Evolutionary conservation across 92 coral and sea anemone species (phyloP).

Genomic region (Porites divaricata): DNA sequence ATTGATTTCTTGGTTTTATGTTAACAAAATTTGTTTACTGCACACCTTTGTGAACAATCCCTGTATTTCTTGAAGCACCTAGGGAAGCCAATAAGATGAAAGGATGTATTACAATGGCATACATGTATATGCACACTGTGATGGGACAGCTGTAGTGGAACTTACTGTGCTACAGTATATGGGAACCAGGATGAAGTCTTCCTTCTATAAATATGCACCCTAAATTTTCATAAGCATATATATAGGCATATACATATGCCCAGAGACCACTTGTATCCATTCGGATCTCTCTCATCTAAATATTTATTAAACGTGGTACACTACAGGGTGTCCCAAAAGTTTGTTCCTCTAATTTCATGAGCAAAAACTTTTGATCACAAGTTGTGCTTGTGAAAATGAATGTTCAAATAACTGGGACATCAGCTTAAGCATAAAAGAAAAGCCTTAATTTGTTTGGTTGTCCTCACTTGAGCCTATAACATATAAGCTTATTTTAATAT

Average conservation of each 20-base stretch:
- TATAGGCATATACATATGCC: background rate
- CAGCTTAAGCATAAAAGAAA: constrained; percentile 11
- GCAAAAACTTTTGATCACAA: background rate
- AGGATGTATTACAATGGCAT: constrained; percentile 9
- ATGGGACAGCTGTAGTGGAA: too few species aligned
- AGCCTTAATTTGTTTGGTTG: constrained; percentile 4
- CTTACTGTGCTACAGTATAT: constrained; percentile 7
- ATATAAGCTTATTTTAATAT: constrained; percentile 13
- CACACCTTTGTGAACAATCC: constrained; percentile 21
- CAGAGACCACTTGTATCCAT: constrained; percentile 6
- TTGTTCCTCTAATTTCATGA: too few species aligned
- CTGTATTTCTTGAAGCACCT: constrained; percentile 20
- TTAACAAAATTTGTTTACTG: constrained; percentile 17
- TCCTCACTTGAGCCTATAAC: constrained; percentile 17
- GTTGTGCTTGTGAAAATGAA: constrained; percentile 7
- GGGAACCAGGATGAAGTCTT: constrained; percentile 15
- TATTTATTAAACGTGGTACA: background rate
- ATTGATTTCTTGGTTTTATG: constrained; percentile 3
- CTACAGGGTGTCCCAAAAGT: too few species aligned
- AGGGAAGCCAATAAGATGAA: constrained; percentile 20
- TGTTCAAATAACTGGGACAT: constrained; percentile 3
- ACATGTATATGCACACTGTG: constrained; percentile 5
- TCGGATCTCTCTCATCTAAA: constrained; percentile 18
- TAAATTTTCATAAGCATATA: constrained; percentile 10
- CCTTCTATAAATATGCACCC: constrained; percentile 16